phyloP scores from a whole-genome alignment of 2,888 invertebrate species.

The Athripsodes cinereus region DNA sequence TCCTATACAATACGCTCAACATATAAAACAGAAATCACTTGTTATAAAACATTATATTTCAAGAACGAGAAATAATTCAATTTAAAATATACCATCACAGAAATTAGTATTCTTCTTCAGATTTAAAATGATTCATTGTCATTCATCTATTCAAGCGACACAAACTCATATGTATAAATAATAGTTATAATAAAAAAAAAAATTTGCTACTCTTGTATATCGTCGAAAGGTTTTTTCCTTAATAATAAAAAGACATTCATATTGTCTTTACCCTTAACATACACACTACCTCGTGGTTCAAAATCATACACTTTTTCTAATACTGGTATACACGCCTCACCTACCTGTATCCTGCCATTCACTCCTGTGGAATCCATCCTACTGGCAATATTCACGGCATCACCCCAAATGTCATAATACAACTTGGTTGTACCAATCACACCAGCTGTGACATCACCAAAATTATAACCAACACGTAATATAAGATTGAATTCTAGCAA shows the following conservation, averaged over 20 bases:
- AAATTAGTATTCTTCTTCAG: background rate
- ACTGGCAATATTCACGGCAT: conserved; percentile 95
- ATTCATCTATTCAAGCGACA: background rate
- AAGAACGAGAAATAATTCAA: no score
- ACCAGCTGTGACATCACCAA: conserved; percentile 93
- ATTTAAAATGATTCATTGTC: background rate
- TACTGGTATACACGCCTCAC: conserved; percentile 66
- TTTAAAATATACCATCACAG: no score
- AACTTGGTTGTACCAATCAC: conserved; percentile 94
- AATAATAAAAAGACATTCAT: conserved; percentile 84
- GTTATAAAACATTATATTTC: no score
- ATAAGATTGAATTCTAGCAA: conserved; percentile 85
- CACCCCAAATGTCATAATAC: conserved; percentile 98
- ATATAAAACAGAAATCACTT: no score
- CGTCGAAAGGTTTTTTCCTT: conserved; percentile 41
- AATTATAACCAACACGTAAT: conserved; percentile 82
- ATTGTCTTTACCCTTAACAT: conserved; percentile 94
- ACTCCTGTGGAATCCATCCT: conserved; percentile 97
- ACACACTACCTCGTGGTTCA: conserved; percentile 88
- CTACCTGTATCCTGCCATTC: conserved; percentile 75
- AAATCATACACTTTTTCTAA: conserved; percentile 75
- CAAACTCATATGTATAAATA: background rate
- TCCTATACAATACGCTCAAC: no score
- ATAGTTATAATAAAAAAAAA: background rate
- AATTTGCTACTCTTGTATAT: no score